These are phyloP conservation scores for Catharus fuscescens DNA, from an alignment of 2,113 vertebrate genomes.

Conservation along the genomic window DNA sequence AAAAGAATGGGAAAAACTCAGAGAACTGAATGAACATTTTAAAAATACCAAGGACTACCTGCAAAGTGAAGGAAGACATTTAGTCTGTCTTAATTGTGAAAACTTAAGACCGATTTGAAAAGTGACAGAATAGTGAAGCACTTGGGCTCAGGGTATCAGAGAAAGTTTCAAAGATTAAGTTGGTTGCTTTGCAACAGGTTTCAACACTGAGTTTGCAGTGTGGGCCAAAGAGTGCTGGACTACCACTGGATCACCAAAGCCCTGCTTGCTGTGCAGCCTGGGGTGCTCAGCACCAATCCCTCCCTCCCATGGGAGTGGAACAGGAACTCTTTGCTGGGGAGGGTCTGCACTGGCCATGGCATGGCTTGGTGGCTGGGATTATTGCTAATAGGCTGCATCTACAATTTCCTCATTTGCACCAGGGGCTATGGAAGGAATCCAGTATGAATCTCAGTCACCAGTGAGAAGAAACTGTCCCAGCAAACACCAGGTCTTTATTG, in stretches of 20 bases:
- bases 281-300: neutral
- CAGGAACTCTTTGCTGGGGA: neutral
- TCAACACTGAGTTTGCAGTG: neutral
- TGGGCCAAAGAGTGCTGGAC: neutral
- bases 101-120: neutral
- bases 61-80: neutral
- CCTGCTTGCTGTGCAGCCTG: neutral
- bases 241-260: neutral
- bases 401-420: too few species aligned
- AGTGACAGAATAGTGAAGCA: neutral
- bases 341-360: accelerated
- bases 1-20: neutral
- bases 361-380: accelerated
- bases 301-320: neutral
- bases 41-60: neutral
- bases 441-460: neutral
- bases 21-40: neutral
- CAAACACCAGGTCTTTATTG: neutral
- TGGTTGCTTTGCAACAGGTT: neutral
- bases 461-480: neutral
- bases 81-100: neutral
- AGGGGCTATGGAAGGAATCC: accelerated
- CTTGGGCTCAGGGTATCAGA: neutral
- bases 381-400: accelerated
- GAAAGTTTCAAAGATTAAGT: neutral